These are phyloP conservation scores for Tricholauxania praeusta DNA, from an alignment of 2,888 invertebrate species.

Conservation along the genomic window DNA sequence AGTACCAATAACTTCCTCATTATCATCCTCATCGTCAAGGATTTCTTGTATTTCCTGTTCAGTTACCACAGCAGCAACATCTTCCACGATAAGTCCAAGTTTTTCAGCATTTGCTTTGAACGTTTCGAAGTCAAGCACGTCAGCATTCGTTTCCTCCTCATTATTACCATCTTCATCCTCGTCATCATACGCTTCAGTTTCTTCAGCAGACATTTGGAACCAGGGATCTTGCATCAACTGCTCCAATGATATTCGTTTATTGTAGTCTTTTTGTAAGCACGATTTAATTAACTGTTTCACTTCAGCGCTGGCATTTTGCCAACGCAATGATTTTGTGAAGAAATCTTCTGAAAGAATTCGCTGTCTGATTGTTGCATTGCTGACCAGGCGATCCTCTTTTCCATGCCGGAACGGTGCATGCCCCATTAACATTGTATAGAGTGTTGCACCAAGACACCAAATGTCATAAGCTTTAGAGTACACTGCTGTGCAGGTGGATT, in stretches of 20 bases:
- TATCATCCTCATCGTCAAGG: conserved; percentile 65
- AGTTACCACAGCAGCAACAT: not conserved
- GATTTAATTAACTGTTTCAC: conserved; percentile 54
- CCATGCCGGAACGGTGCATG: conserved; percentile 80
- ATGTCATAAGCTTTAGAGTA: conserved; percentile 96
- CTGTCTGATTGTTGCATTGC: conserved; percentile 50
- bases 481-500: conserved; percentile 57
- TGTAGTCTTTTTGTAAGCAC: conserved; percentile 57
- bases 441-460: conserved; percentile 95
- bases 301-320: conserved; percentile 55
- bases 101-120: conserved; percentile 20
- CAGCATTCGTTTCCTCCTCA: not conserved
- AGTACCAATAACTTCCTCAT: conserved; percentile 32
- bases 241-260: conserved; percentile 53
- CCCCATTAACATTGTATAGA: conserved; percentile 81
- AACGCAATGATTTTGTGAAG: conserved; percentile 55
- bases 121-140: conserved; percentile 18
- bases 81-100: not conserved
- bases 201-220: conserved; percentile 45
- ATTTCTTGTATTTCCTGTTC: conserved; percentile 29
- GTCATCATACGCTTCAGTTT: conserved; percentile 18
- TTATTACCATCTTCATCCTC: conserved; percentile 21
- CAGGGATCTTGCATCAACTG: conserved; percentile 69
- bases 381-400: conserved; percentile 49
- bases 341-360: conserved; percentile 59